Base-by-base conservation (phyloP, 2,888 invertebrate species). In the Troides aeacus region DNA sequence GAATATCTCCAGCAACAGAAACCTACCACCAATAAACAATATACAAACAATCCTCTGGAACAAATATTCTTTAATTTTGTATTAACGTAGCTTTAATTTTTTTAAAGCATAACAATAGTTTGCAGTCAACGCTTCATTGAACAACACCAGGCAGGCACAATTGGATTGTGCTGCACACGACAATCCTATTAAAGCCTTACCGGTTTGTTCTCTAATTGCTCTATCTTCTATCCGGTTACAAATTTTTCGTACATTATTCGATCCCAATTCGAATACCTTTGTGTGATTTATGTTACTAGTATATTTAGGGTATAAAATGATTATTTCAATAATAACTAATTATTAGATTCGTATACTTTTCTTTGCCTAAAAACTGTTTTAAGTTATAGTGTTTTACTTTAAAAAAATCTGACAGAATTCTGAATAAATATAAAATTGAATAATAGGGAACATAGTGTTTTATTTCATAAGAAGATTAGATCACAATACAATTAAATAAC, bases 161-260 rank as follows among this genome's bases (percentile, higher is more conserved):
- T 68, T 68, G 64, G 70, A 72, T 69, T 71, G 70, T 71, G 66
- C 76, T 74, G 69, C 62, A 62, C 57, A 65, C 65, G 65, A 65
- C 69, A 69, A 79, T 81, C 79, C 83, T 83, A 85, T 84, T 84
- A 84, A 81, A 85, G 78, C 82, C 79, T 72, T 72, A 72, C 71
- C 64, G 69, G 79, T 75, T 76, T 78, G 79, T 80, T 78, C 79
- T 82, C 83, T 87, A 86, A 86, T 87, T 86, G 84, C 84, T 79
- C 76, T 78, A 82, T 84, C 82, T 81, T 78, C 79, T 76, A 80
- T 72, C 75, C 78, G 23, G 61, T 64, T 65, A 69, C 65, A 69
- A 57, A 30, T 36, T 62, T 69, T 57, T 57, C 64, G 68, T 63
- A 59, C 53, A 24, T n/a, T 21, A 58, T 23, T n/a, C 23, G 8